Evolutionary conservation across 2,113 vertebrate genomes (phyloP), one percentile per base, ranked within the genome.

Genomic region (Oceanites oceanicus): DNA sequence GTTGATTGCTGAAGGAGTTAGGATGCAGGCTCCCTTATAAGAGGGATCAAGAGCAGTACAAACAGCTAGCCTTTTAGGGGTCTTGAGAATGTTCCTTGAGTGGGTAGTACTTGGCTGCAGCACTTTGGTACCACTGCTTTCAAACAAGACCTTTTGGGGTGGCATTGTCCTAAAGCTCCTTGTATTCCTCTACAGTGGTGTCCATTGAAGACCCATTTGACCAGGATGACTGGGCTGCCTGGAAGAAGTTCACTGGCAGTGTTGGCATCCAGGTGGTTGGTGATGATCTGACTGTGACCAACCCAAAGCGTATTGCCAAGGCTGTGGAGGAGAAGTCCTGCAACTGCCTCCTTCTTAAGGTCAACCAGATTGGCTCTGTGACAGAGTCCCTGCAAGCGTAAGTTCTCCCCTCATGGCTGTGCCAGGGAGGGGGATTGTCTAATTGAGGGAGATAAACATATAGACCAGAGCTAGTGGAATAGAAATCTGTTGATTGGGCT

Each of bases 141-240:
- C 26, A 30, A 3, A 45, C 3, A 4, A 36, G 63, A 15, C 25
- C 44, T 59, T n/a, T 34, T 27, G 44, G 38, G 27, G 44, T 87
- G 30, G 11, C 9, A 0, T 5, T 47, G 19, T 66, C 25, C 67
- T 78, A 27, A 90, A 65, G 44, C 70, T 85, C 17, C 34, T 68
- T 73, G 7, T 89, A 14, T 88, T 29, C 26, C 15, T 61, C 44
- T 10, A 4, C 88, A 99, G 99, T 99, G 98, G 99, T 99, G 85
- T 99, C 99, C 62, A 99, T 99, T 13, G 99, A 99, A 96, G 99
- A 99, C 79, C 99, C 99, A 2, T 99, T 99, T 76, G 99, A 99
- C 98, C 99, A 99, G 97, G 99, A 99, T 47, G 99, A 99, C 97
- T 99, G 99, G 99, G 93, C 90, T 36, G 99, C 99, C 15, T 99